Evolutionary conservation across 2,888 invertebrate species (phyloP), one percentile per base, ranked within the genome.

Genomic region (Ametastegia equiseti): DNA sequence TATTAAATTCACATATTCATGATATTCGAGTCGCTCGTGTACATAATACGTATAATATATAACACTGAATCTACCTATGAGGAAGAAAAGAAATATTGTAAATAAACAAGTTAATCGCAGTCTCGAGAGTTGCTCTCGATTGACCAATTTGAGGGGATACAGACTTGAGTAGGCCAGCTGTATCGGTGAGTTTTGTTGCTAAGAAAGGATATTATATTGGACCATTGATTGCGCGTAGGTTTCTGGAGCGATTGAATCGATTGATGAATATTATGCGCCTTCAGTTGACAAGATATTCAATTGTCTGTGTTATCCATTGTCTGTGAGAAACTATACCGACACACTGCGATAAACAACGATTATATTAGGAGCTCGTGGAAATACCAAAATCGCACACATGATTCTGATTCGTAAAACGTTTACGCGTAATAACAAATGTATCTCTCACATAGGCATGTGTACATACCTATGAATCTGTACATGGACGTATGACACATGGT

Each of bases 271-370:
- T 19, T 54, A 2, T 23, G 7, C 9, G 9, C 0, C 7, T 2
- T 23, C 0, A 9, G 7, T 9, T n/a, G n/a, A 11, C 19, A 54
- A 15, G 4, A n/a, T 65, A 2, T 65, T 65, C 63, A 15, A n/a
- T 33, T 36, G 36, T 7, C n/a, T 65, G 15, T 65, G n/a, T 36
- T n/a, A 15, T 6, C 5, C 9, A 54, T 15, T 54, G 13, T 33
- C 54, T 27, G 23, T 60, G 9, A 78, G 63, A 33, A 78, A 78
- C 47, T 63, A 45, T 78, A 78, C 60, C 47, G 78, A 78, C 60
- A 75, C 75, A 78, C 78, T 78, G 39, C 60, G 60, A 63, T 78
- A 42, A 60, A 63, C 60, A 78, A 60, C 63, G 78, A 78, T 78
- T 60, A 60, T 78, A 60, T 42, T 60, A 63, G 39, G 57, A 78